These are phyloP conservation scores for Malacoraja senta DNA, from an alignment of 2,797 vertebrate genomes.

Conservation along the genomic window DNA sequence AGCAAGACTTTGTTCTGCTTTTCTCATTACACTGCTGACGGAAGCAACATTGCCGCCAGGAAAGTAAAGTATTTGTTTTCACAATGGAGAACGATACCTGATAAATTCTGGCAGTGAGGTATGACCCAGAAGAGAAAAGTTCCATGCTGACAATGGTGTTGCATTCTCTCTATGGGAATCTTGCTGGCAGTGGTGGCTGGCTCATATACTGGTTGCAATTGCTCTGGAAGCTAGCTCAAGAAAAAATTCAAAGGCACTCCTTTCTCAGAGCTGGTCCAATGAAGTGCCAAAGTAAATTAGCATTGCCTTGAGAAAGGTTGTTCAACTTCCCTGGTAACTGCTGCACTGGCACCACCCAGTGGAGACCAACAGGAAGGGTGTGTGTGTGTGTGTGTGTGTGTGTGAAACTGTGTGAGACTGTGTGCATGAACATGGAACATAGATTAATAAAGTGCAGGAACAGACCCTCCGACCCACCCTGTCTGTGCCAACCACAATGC, in stretches of 20 bases:
- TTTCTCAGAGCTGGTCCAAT: background rate
- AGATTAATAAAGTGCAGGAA: no score
- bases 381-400: background rate
- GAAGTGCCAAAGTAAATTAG: background rate
- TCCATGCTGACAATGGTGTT: background rate
- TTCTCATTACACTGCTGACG: background rate
- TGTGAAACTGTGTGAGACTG: background rate
- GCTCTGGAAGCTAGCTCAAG: background rate
- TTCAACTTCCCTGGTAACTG: background rate
- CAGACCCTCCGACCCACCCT: no score
- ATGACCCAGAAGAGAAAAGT: background rate
- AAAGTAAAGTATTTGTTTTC: conserved; percentile 20
- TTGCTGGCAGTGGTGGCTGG: background rate
- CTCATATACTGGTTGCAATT: background rate
- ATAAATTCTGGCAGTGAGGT: background rate
- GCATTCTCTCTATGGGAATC: background rate
- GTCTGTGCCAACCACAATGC: no score
- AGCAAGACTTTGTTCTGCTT: background rate
- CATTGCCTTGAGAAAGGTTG: background rate
- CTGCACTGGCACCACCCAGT: conserved; percentile 26
- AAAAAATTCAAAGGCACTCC: background rate
- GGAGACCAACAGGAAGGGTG: background rate
- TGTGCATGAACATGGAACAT: background rate
- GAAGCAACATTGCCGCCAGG: background rate
- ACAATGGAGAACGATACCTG: background rate